These are phyloP conservation scores for Sepiola atlantica DNA, from an alignment of 2,888 invertebrate genomes.

Conservation along the genomic window DNA sequence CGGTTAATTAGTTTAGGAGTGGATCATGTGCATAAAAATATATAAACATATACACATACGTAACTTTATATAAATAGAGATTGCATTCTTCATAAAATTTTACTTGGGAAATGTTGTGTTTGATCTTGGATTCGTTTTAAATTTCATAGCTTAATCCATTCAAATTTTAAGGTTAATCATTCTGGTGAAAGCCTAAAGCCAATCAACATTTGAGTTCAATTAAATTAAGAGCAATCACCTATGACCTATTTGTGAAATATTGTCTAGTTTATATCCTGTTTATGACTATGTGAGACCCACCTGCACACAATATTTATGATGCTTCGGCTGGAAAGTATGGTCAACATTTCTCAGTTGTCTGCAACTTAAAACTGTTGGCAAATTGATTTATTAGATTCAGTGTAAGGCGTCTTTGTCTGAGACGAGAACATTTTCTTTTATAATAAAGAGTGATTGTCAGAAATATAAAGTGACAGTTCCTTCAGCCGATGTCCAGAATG, in stretches of 20 bases:
- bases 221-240: not conserved
- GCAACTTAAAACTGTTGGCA: not conserved
- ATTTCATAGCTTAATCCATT: too few species aligned
- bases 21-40: too few species aligned
- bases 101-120: too few species aligned
- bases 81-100: too few species aligned
- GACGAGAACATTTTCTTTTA: not conserved
- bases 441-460: conserved; percentile 10
- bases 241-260: too few species aligned
- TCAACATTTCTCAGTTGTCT: not conserved
- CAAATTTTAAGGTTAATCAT: not conserved
- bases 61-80: too few species aligned
- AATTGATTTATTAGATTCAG: not conserved
- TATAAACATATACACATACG: too few species aligned
- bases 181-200: not conserved
- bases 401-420: not conserved
- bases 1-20: too few species aligned
- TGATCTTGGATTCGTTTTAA: too few species aligned
- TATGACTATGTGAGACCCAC: too few species aligned
- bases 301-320: not conserved
- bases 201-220: conserved; percentile 1
- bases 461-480: conserved; percentile 32
- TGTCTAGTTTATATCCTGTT: too few species aligned
- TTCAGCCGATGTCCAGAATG: not conserved
- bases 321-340: not conserved